Evolutionary conservation across 1,140 invertebrate genomes (phyloP).

Genomic region (Drosophila rufa): DNA sequence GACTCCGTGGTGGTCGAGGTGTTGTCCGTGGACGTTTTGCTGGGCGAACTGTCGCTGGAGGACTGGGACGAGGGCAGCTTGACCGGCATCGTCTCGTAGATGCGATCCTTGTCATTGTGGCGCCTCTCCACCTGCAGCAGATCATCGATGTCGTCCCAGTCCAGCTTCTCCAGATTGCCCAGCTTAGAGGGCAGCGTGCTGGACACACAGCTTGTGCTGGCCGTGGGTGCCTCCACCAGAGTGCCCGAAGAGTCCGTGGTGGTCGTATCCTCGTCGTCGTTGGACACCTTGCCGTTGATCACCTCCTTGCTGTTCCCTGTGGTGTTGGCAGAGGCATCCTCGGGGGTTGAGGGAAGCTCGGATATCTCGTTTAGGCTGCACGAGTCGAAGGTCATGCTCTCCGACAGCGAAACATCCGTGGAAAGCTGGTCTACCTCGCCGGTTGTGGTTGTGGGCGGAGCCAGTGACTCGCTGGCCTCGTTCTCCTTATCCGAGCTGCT

Average conservation of each 20-base stretch:
- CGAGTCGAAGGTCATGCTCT: slow-evolving; percentile 84
- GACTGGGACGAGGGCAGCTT: slow-evolving; percentile 87
- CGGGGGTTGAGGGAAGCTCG: slow-evolving; percentile 77
- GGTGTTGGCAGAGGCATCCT: slow-evolving; percentile 86
- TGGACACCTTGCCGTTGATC: slow-evolving; percentile 54
- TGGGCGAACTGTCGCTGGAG: slow-evolving; percentile 78
- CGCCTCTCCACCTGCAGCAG: slow-evolving; percentile 89
- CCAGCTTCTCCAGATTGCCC: slow-evolving; percentile 87
- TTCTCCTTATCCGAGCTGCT: slow-evolving; percentile 83
- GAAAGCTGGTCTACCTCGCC: slow-evolving; percentile 75
- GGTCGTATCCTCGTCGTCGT: slow-evolving; percentile 67
- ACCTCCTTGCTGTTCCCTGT: slow-evolving; percentile 86
- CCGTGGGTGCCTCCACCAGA: slow-evolving; percentile 57
- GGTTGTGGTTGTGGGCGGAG: slow-evolving; percentile 64
- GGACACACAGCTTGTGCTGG: slow-evolving; percentile 86
- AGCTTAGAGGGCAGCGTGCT: slow-evolving; percentile 90
- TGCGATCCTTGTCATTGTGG: slow-evolving; percentile 88
- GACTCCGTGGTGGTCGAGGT: slow-evolving; percentile 58
- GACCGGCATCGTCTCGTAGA: slow-evolving; percentile 91
- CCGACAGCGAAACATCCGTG: slow-evolving; percentile 82
- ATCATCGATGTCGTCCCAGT: slow-evolving; percentile 90
- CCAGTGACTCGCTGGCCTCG: slow-evolving; percentile 79
- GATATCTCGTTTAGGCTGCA: slow-evolving; percentile 80
- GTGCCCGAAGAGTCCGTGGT: slow-evolving; percentile 70
- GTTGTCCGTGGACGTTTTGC: slow-evolving; percentile 67